Evolutionary conservation across 2,113 vertebrate species (phyloP), one percentile per base, ranked within the genome.

Genomic region (Eidolon helvum): DNA sequence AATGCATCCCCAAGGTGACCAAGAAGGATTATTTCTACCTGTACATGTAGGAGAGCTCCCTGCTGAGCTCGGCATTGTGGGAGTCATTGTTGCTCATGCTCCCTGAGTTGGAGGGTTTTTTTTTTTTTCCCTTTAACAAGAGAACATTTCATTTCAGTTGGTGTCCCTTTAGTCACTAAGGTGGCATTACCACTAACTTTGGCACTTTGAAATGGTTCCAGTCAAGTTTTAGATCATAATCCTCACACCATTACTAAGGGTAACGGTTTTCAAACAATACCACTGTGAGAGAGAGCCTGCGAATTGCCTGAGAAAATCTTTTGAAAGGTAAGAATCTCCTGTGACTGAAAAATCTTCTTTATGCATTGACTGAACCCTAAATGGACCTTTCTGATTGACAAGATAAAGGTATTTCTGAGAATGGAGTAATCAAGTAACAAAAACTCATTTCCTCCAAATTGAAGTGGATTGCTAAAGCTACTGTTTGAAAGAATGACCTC

Each of bases 71-170:
- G 1, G 18, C n/a, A 78, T 95, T 97, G 71, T 96, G 91, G 94
- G 66, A 97, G 82, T 92, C 95, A 97, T 53, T 96, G 38, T 66
- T 87, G 53, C 69, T 97, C 79, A 78, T 35, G 97, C 30, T 92
- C 53, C 33, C 89, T 92, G 93, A 95, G 97, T 91, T 97, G 74
- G 40, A 91, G 85, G 91, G 14, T 7, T 10, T 83, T 94, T 94
- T 89, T 92, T 95, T 72, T 80, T 61, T 24, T 8, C 40, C 79
- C 71, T 94, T 97, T 97, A 98, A 97, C 83, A 98, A 97, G 74
- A 97, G 87, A 97, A 96, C 87, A 95, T 98, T 98, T 98, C 98
- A 97, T 97, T 98, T 98, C 97, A 97, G 65, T 35, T 96, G 93
- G 89, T 87, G 74, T 95, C 97, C 95, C 83, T 98, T 98, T 97